Base-by-base conservation (phyloP, 2,888 invertebrate genomes). In the Steinernema carpocapsae region DNA sequence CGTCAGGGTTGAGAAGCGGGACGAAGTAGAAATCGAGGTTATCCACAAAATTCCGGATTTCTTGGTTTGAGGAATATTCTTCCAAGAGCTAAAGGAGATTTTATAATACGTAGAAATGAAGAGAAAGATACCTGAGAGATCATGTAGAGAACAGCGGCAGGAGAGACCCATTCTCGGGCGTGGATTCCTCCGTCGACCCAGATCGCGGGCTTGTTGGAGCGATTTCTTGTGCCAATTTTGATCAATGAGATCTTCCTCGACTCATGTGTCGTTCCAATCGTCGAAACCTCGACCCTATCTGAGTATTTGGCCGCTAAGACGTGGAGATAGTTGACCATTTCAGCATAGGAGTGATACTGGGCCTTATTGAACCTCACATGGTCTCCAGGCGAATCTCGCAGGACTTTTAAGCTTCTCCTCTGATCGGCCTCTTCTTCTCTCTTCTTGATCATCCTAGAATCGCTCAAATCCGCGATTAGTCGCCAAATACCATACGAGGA, bases 201-300 rank as follows among this genome's bases (percentile, higher is more conserved):
- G 12, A 84, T 79, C 2, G 80, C 81, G 12, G 71, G 71, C 51
- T 42, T 71, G 43, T 42, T 42, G 12, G 71, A 1, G 1, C 45
- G 22, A 4, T 24, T n/a, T 2, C 51, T 24, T 3, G 71, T 71
- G 42, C 51, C 71, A 17, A 32, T 64, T n/a, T 85, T 87, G 71
- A 87, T 85, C 46, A 87, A 72, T 12, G 85, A 84, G 71, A 87
- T 86, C 77, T 86, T 86, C 26, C 87, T 72, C 42, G 85, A 85
- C 74, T 87, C 87, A 72, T 87, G 87, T 7, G 87, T 86, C 1
- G 84, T 84, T 14, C 87, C 87, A 71, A 87, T 88, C 10, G 86
- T 86, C 59, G 83, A 80, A 10, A 87, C 87, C 7, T 83, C 82
- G 24, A 87, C 86, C 2, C 85, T 73, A 29, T 85, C 82, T 7